A percentile compares a stretch with the other conserved stretches of the same genome.
Evolutionary conservation across 1,140 invertebrate species (phyloP).

Genomic region (Nebria ingens): DNA sequence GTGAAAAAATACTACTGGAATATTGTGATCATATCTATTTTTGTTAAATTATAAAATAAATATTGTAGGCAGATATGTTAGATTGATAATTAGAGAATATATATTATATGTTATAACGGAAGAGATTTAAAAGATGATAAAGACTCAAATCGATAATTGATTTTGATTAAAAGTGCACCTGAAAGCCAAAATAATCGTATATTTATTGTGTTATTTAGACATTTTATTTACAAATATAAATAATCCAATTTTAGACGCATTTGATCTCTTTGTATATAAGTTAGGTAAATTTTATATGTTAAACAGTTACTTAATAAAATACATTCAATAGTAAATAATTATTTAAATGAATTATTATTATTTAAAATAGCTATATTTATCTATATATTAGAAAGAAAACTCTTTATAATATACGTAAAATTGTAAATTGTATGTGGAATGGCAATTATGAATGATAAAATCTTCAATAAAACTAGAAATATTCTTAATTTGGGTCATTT

Average conservation of each 20-base stretch:
- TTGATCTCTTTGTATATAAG: not conserved
- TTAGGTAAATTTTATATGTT: not conserved
- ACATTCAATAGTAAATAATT: not conserved
- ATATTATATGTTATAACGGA: too few relatives aligned
- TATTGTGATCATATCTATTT: conserved; percentile 5
- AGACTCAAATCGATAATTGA: too few relatives aligned
- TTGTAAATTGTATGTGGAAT: not conserved
- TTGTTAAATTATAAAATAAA: not conserved
- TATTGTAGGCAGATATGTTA: too few relatives aligned
- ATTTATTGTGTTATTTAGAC: not conserved
- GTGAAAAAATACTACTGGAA: too few relatives aligned
- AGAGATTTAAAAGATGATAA: too few relatives aligned
- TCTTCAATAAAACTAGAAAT: not conserved
- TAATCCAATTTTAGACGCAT: not conserved
- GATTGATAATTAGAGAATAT: too few relatives aligned
- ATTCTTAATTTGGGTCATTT: not conserved
- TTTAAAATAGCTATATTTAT: conserved; percentile 9
- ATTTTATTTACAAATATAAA: too few relatives aligned
- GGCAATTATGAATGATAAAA: not conserved
- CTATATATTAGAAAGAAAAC: not conserved
- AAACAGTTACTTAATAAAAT: not conserved
- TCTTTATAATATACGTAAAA: not conserved
- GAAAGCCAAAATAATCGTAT: not conserved
- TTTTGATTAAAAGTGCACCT: too few relatives aligned
- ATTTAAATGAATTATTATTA: conserved; percentile 5